A percentile compares a stretch with the other conserved stretches of the same genome.
These are phyloP conservation scores for Tetramorium simillimum DNA, from an alignment of 1,140 invertebrate species.

Conservation along the genomic window DNA sequence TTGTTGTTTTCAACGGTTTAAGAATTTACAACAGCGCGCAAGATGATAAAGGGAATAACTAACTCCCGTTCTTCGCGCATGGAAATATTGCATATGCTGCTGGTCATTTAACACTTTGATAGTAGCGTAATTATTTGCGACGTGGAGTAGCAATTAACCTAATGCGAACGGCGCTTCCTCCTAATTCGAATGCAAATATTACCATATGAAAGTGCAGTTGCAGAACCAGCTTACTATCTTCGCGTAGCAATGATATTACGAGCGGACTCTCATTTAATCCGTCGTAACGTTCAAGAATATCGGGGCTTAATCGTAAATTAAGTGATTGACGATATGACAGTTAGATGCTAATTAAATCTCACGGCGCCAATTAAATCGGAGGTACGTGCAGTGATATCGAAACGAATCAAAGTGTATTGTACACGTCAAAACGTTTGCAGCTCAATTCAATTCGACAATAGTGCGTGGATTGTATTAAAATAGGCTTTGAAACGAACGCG, in stretches of 20 bases:
- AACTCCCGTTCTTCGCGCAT: background rate
- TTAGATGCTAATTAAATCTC: slow-evolving; percentile 39
- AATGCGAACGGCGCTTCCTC: slow-evolving; percentile 30
- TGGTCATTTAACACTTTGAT: slow-evolving; percentile 40
- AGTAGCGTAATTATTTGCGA: slow-evolving; percentile 54
- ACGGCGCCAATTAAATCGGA: slow-evolving; percentile 15
- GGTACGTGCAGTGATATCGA: background rate
- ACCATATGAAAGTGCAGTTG: slow-evolving; percentile 53
- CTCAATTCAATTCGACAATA: slow-evolving; percentile 46
- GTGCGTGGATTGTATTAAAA: slow-evolving; percentile 41
- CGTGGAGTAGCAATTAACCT: slow-evolving; percentile 49
- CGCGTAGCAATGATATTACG: slow-evolving; percentile 27
- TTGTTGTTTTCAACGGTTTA: background rate
- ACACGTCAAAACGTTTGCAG: slow-evolving; percentile 31
- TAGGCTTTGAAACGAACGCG: slow-evolving; percentile 35
- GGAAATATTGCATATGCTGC: background rate
- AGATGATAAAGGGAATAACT: slow-evolving; percentile 19
- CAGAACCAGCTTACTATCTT: slow-evolving; percentile 48
- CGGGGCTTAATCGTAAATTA: slow-evolving; percentile 39
- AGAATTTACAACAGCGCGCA: background rate
- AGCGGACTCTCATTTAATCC: background rate
- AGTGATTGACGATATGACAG: slow-evolving; percentile 25
- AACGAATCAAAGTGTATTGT: slow-evolving; percentile 10
- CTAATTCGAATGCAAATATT: slow-evolving; percentile 48
- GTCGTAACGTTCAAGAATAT: slow-evolving; percentile 9